Conservation (phyloP, 2,888 invertebrate species). For the Therioaphis trifolii region DNA sequence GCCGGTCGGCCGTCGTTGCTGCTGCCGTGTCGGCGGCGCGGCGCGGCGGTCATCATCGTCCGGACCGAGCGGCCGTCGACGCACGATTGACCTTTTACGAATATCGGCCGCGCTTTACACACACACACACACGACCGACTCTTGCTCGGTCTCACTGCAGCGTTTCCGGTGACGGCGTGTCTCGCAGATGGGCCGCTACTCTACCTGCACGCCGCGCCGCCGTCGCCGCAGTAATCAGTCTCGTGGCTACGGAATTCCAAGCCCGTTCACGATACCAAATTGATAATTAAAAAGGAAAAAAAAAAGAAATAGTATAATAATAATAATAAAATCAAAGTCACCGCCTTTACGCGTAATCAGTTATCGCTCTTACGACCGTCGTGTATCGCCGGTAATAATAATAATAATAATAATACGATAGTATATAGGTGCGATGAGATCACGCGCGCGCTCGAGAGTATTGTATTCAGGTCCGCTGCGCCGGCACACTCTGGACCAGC, state of each 20-base stretch:
- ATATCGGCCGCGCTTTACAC: too few species aligned
- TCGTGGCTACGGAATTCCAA: too few species aligned
- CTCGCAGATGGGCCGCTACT: not conserved
- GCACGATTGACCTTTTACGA: constrained; percentile 48
- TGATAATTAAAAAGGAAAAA: too few species aligned
- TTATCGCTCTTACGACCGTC: not conserved
- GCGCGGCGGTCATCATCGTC: constrained; percentile 3
- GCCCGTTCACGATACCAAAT: too few species aligned
- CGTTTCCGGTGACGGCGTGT: constrained; percentile 36
- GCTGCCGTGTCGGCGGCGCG: too few species aligned
- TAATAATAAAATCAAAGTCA: too few species aligned
- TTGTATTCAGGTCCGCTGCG: not conserved
- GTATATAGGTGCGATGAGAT: too few species aligned
- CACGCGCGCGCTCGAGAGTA: not conserved
- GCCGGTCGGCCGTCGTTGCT: not conserved
- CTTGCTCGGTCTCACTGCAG: not conserved
- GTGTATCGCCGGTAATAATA: not conserved
- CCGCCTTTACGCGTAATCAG: constrained; percentile 32
- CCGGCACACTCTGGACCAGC: not conserved
- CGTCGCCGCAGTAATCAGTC: too few species aligned
- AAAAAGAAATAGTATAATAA: too few species aligned
- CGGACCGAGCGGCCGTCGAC: too few species aligned
- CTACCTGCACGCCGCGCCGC: too few species aligned
- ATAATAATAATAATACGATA: constrained; percentile 32
- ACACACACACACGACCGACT: too few species aligned